Conservation (phyloP, 2,888 invertebrate species). For the Ceramica pisi region DNA sequence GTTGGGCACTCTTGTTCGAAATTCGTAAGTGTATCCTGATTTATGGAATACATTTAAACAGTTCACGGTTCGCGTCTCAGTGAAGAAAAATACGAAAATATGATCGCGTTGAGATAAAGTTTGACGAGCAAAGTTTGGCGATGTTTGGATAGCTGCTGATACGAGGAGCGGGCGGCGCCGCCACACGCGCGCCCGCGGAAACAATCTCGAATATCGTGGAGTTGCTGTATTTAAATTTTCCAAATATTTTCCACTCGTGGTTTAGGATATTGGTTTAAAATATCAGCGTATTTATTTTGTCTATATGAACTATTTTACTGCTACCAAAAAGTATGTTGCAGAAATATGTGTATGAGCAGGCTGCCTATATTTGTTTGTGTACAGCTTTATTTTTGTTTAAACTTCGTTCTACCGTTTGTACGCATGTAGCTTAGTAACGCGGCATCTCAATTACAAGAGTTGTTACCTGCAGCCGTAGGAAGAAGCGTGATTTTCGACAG, state of each 20-base stretch:
- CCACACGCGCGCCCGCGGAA: constrained; percentile 37
- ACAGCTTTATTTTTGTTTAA: constrained; percentile 6
- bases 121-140: constrained; percentile 72
- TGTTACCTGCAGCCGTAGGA: constrained; percentile 55
- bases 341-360: too few relatives aligned
- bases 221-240: constrained; percentile 35
- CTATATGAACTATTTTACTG: neutral
- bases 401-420: constrained; percentile 23
- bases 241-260: constrained; percentile 22
- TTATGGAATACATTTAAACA: constrained; percentile 85
- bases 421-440: constrained; percentile 68
- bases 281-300: constrained; percentile 2
- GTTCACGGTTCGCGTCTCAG: constrained; percentile 76
- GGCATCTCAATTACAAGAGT: constrained; percentile 68
- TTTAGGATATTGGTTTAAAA: constrained; percentile 21
- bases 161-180: constrained; percentile 56
- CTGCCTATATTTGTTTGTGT: neutral
- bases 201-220: constrained; percentile 51
- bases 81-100: constrained; percentile 85
- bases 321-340: neutral
- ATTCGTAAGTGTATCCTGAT: constrained; percentile 84
- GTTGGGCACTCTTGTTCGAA: constrained; percentile 76
- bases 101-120: constrained; percentile 76
- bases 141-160: constrained; percentile 81
- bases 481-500: constrained; percentile 43